These are phyloP conservation scores for Indicator indicator DNA, from an alignment of 2,113 vertebrate genomes.

Conservation along the genomic window DNA sequence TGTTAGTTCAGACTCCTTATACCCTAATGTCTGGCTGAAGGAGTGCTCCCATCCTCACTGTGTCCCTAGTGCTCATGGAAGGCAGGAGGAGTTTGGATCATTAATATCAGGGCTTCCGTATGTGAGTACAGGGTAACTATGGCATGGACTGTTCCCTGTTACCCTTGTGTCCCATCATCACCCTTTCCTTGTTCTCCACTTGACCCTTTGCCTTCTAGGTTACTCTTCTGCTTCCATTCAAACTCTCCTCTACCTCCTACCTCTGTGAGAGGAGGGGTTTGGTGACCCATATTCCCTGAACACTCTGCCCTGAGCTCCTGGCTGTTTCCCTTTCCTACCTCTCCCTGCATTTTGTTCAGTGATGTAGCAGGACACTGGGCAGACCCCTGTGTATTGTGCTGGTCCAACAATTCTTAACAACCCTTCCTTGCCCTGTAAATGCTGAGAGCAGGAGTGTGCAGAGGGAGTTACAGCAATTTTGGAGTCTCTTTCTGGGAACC, in stretches of 20 bases:
- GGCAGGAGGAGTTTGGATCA: not conserved
- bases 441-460: not conserved
- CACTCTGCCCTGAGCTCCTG: not conserved
- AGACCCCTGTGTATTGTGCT: not conserved
- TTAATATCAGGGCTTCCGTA: conserved; percentile 4
- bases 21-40: conserved; percentile 2
- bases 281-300: not conserved
- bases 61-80: not conserved
- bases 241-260: not conserved
- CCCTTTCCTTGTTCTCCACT: not conserved
- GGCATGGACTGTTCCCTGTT: not conserved
- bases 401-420: not conserved
- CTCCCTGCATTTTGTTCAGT: not conserved
- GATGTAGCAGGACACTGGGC: not conserved
- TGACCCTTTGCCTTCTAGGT: not conserved
- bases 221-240: not conserved
- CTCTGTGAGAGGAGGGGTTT: not conserved
- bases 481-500: not conserved
- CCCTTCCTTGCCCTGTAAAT: not conserved
- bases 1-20: conserved; percentile 59
- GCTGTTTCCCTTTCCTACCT: not conserved
- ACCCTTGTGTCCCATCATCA: not conserved
- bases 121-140: conserved; percentile 8
- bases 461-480: not conserved
- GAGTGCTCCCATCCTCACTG: not conserved